Conservation (phyloP, 2,113 vertebrate genomes). For the Oryctolagus cuniculus region mOryCun1.1 NC_091436.1:78693001-78693500, state of each 20-base stretch:
- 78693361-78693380: background rate
- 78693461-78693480: too few relatives aligned
- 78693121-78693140: background rate
- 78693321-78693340: background rate
- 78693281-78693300: background rate
- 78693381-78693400: background rate
- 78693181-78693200: background rate
- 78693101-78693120: background rate
- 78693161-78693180: background rate
- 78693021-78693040: background rate
- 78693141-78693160: background rate
- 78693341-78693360: background rate
- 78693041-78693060: background rate
- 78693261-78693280: background rate
- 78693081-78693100: background rate
- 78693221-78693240: background rate
- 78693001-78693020: background rate
- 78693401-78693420: conserved; percentile 38
- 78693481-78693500: too few relatives aligned
- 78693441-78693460: too few relatives aligned
- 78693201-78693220: background rate
- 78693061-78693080: background rate
- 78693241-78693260: background rate
- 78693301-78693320: background rate
- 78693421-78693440: too few relatives aligned